Conservation (phyloP, 2,797 vertebrate species). For the Hoplostethus mediterraneus region DNA sequence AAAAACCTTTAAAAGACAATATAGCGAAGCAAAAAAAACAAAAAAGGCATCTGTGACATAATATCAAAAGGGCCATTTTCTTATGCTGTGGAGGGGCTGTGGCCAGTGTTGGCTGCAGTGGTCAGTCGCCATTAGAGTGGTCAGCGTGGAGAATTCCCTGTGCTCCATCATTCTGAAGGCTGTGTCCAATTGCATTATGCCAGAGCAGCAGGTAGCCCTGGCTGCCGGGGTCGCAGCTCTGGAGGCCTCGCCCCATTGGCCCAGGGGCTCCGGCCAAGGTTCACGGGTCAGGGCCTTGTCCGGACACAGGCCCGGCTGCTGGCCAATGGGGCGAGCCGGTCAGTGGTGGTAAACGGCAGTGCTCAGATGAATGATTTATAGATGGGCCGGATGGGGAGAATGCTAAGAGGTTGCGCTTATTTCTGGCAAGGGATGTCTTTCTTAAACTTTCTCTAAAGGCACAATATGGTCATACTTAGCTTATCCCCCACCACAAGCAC, state of each 20-base stretch:
- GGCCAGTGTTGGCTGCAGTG: slow-evolving; percentile 52
- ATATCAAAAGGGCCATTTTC: slow-evolving; percentile 70
- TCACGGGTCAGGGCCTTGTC: slow-evolving; percentile 90
- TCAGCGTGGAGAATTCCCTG: slow-evolving; percentile 86
- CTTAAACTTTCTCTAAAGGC: slow-evolving; percentile 57
- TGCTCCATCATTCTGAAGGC: slow-evolving; percentile 92
- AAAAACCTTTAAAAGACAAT: slow-evolving; percentile 45
- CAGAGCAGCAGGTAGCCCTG: slow-evolving; percentile 95
- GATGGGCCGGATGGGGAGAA: slow-evolving; percentile 69
- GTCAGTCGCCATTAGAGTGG: slow-evolving; percentile 77
- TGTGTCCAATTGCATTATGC: slow-evolving; percentile 94
- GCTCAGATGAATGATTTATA: slow-evolving; percentile 85
- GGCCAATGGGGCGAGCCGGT: slow-evolving; percentile 82
- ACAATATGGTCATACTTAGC: slow-evolving; percentile 63
- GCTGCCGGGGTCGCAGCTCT: slow-evolving; percentile 84
- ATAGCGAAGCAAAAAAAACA: slow-evolving; percentile 56
- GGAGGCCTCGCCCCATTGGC: slow-evolving; percentile 83
- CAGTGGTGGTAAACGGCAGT: slow-evolving; percentile 59
- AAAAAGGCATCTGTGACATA: slow-evolving; percentile 74
- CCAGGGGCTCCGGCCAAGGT: slow-evolving; percentile 84
- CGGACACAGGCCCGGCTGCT: slow-evolving; percentile 85
- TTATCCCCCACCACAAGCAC: slow-evolving; percentile 45
- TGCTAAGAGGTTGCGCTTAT: slow-evolving; percentile 65
- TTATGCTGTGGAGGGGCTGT: slow-evolving; percentile 55
- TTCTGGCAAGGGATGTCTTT: slow-evolving; percentile 40